Percentiles rank a stretch among this genome's conserved stretches.
These are phyloP conservation scores for Euura lappo DNA, from an alignment of 1,140 invertebrate genomes.

Conservation along the genomic window DNA sequence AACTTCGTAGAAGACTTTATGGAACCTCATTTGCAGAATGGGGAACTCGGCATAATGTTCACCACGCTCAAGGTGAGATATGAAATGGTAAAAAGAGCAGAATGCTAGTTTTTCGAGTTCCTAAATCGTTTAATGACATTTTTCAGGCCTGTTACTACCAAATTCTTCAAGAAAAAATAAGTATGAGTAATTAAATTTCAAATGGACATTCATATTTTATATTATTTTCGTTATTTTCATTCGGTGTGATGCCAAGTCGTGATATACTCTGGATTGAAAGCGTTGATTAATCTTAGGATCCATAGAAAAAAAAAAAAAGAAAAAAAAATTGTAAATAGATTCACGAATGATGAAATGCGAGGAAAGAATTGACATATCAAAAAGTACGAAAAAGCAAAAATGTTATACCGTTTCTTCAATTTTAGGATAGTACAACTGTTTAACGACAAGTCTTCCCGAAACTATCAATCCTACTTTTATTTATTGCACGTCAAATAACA, in stretches of 20 bases:
- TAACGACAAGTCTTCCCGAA: not conserved
- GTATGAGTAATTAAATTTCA: conserved; percentile 53
- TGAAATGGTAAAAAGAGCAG: conserved; percentile 12
- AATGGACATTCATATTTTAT: not conserved
- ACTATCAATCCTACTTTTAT: too few relatives aligned
- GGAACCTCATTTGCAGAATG: conserved; percentile 75
- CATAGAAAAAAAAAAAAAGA: not conserved
- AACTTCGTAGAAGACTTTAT: conserved; percentile 86
- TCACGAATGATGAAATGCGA: not conserved
- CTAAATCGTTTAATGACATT: conserved; percentile 21
- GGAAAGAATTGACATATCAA: conserved; percentile 5
- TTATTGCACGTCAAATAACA: not conserved
- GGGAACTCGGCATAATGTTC: conserved; percentile 85
- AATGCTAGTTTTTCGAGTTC: not conserved
- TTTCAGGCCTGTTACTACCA: conserved; percentile 74
- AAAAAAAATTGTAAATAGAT: not conserved
- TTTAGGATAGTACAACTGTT: not conserved
- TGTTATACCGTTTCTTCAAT: not conserved
- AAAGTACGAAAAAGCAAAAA: not conserved
- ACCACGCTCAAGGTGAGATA: conserved; percentile 74
- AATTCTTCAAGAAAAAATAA: conserved; percentile 75
- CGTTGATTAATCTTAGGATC: conserved; percentile 2
- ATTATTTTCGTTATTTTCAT: not conserved
- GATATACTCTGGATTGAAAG: not conserved
- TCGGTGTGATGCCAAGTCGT: conserved; percentile 2